Base-by-base conservation (phyloP, 2,888 invertebrate species). In the Eledone cirrhosa region DNA sequence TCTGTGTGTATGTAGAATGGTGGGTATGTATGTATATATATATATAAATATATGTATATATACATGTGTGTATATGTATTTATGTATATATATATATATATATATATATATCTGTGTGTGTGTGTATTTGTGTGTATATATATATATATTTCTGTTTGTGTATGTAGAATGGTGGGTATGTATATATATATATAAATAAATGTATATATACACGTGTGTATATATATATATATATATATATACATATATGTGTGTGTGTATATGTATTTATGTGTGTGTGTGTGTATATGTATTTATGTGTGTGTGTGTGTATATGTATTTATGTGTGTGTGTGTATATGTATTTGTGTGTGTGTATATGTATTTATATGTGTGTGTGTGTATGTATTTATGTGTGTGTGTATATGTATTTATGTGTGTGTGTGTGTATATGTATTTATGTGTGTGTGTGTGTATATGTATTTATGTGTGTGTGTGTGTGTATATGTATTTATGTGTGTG, bases 1-100 rank as follows among this genome's bases (percentile, higher is more conserved):
- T 75, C 27, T 29, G 63, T 41, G 33, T 48, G 63, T 29, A 27
- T 81, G 41, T 53, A 29, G n/a, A n/a, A n/a, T n/a, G n/a, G n/a
- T n/a, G n/a, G n/a, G n/a, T n/a, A n/a, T n/a, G n/a, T n/a, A n/a
- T n/a, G n/a, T n/a, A n/a, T n/a, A n/a, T n/a, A 77, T 53, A 77
- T 59, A 5, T 78, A 19, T 31, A 31, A 67, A 11, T 31, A 29
- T 29, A 31, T 78, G 48, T 72, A 22, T 29, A 7, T 74, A 16
- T 22, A 19, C 8, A 33, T 31, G 5, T 48, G 31, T 22, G 63
- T 63, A 5, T n/a, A 63, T 63, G 5, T 3, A 63, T 3, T 5
- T 3, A 24, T n/a, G 63, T 7, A 11, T n/a, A 7, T 63, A 11
- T 24, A 11, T n/a, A 5, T 63, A 22, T 63, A 7, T 11, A 53